Conservation (phyloP, 2,113 vertebrate genomes). For the Cairina moschata region DNA sequence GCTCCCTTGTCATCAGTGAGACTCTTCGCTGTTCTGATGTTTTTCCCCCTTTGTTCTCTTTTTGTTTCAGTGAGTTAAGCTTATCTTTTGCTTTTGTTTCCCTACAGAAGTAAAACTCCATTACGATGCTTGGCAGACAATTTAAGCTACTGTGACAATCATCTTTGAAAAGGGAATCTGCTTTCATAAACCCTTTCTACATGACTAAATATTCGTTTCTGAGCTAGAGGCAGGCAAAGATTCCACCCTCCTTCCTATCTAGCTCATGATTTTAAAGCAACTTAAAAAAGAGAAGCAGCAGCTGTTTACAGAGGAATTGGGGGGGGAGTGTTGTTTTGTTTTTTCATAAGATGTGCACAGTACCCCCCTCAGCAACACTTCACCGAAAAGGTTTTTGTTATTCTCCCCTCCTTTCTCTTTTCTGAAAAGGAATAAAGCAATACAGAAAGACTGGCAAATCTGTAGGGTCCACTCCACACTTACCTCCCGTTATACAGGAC, state of each 20-base stretch:
- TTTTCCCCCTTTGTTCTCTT: conserved; percentile 32
- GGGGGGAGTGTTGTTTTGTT: too few relatives aligned
- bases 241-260: background rate
- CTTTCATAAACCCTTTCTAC: conserved; percentile 65
- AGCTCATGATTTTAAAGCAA: conserved; percentile 44
- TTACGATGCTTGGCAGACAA: conserved; percentile 70
- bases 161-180: conserved; percentile 63
- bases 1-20: conserved; percentile 3
- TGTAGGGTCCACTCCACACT: background rate
- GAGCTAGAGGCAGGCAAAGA: background rate
- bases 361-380: background rate
- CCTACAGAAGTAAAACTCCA: conserved; percentile 68
- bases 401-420: background rate
- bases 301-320: background rate
- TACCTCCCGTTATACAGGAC: background rate
- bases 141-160: conserved; percentile 72
- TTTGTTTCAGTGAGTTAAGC: conserved; percentile 66
- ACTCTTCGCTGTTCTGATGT: background rate
- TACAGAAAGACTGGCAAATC: background rate
- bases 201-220: conserved; percentile 52
- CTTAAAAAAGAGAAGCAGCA: conserved; percentile 1
- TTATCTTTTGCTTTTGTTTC: conserved; percentile 76
- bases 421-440: background rate
- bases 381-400: background rate
- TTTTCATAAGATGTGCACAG: background rate